Base-by-base conservation (phyloP, 1,140 invertebrate species). In the Microplitis mediator region DNA sequence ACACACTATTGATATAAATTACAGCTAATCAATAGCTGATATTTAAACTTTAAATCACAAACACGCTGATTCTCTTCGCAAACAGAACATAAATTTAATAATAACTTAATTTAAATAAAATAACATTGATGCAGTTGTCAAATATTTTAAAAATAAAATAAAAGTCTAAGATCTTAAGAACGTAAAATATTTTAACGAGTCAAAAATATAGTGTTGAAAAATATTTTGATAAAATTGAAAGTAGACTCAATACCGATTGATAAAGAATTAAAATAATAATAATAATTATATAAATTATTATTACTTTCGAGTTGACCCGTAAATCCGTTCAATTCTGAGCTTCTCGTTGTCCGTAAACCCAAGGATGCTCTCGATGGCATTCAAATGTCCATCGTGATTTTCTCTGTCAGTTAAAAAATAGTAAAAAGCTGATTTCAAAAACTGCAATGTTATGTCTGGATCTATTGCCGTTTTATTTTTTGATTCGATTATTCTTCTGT, bases 381-480 rank as follows among this genome's bases (percentile, higher is more conserved):
- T 93, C 23, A 95, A 85, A 82, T 96, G 94, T 9, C 93, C 93
- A 76, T 93, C 91, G 71, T 92, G 92, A 81, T 95, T 96, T 78
- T 95, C 94, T 76, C 92, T 92, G 81, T 96, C 94, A 0, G 94
- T 95, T 56, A 96, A 88, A 81, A 95, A 95, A 82, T 96, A 95
- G 81, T 95, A 96, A 77, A 96, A 90, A n/a, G 94, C 94, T 69
- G 94, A 95, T 86, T 95, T 95, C 66, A 96, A 88, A 86, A 96
- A 96, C 82, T 95, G 93, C 76, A 96, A 85, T 5, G 94, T 96
- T 72, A 95, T 92, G 86, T 95, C 94, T 54, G 94, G 93, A 88
- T 95, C 94, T 54, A 94, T 90, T 75, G 89, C 89, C 77, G 88
- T 90, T 79, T 90, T 90, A 78, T 88, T 90, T 82, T 91, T 92